Percentiles rank a stretch among this genome's conserved stretches.
Conservation (phyloP, 1,140 invertebrate species). For the Aphaenogaster floridana region DNA sequence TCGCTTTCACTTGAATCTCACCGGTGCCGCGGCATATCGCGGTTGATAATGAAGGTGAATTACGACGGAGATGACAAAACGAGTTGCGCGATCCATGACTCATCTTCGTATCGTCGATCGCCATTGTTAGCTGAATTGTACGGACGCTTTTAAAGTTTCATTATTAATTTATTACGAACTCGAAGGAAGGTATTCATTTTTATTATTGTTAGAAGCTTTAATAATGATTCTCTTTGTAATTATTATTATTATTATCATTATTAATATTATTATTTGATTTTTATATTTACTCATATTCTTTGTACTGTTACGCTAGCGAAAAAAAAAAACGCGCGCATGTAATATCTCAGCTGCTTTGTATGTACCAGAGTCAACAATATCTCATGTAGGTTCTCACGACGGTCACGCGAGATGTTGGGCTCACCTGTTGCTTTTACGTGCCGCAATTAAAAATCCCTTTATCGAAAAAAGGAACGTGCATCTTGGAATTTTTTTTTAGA, state of each 20-base stretch:
- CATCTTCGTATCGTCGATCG: slow-evolving; percentile 44
- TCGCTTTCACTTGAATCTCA: slow-evolving; percentile 55
- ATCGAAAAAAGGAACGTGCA: not conserved
- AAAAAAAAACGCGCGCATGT: slow-evolving; percentile 22
- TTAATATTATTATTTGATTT: slow-evolving; percentile 58
- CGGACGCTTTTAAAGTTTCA: slow-evolving; percentile 51
- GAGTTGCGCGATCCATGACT: slow-evolving; percentile 18
- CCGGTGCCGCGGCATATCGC: not conserved
- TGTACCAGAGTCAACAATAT: slow-evolving; percentile 62
- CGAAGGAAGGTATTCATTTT: slow-evolving; percentile 72
- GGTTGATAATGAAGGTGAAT: slow-evolving; percentile 32
- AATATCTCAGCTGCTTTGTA: slow-evolving; percentile 32
- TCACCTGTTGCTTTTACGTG: slow-evolving; percentile 34
- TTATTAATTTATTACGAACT: slow-evolving; percentile 72
- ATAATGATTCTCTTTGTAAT: slow-evolving; percentile 65
- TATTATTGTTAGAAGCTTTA: slow-evolving; percentile 74
- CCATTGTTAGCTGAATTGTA: slow-evolving; percentile 70
- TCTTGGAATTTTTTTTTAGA: not conserved
- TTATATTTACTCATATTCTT: slow-evolving; percentile 56
- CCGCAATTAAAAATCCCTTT: not conserved
- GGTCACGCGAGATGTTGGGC: not conserved
- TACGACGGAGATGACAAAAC: slow-evolving; percentile 2
- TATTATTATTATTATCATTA: slow-evolving; percentile 57
- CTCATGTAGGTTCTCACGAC: not conserved
- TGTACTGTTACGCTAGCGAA: slow-evolving; percentile 66